A percentile compares a stretch with the other conserved stretches of the same genome.
Conservation (phyloP, 2,888 invertebrate species). For the Eristalis pertinax region DNA sequence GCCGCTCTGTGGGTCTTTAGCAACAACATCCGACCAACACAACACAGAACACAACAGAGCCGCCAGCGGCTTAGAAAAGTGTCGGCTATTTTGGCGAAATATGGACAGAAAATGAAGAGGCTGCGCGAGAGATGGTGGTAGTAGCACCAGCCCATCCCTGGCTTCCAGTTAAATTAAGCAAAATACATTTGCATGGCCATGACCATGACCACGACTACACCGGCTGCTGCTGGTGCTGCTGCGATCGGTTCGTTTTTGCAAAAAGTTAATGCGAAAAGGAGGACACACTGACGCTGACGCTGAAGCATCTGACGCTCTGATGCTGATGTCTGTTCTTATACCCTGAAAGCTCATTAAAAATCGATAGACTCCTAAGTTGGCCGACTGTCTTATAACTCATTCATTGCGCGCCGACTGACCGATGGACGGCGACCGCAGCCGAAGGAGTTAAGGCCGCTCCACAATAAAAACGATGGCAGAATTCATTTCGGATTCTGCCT, state of each 20-base stretch:
- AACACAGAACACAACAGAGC: conserved; percentile 17
- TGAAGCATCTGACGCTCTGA: not conserved
- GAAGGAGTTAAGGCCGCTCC: conserved; percentile 72
- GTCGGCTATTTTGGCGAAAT: conserved; percentile 71
- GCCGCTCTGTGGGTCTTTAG: conserved; percentile 6
- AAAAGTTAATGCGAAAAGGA: conserved; percentile 53
- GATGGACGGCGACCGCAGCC: conserved; percentile 46
- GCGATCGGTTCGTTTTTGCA: conserved; percentile 19
- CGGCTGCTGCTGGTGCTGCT: conserved; percentile 14
- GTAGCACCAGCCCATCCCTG: conserved; percentile 55
- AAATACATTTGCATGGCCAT: conserved; percentile 69
- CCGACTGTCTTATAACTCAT: conserved; percentile 71
- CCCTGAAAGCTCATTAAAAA: conserved; percentile 73
- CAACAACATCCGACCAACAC: conserved; percentile 13
- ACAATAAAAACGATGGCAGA: conserved; percentile 80
- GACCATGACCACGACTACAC: conserved; percentile 32
- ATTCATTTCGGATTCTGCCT: conserved; percentile 85
- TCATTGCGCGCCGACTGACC: conserved; percentile 61
- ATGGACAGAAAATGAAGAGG: conserved; percentile 70
- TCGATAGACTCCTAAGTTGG: conserved; percentile 74
- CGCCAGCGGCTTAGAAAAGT: conserved; percentile 72
- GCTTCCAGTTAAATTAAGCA: conserved; percentile 71
- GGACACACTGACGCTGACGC: conserved; percentile 38
- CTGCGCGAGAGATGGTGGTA: conserved; percentile 61
- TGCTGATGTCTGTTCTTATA: conserved; percentile 58